Evolutionary conservation across 2,113 vertebrate species (phyloP).

Genomic region (Cardinalis cardinalis): DNA sequence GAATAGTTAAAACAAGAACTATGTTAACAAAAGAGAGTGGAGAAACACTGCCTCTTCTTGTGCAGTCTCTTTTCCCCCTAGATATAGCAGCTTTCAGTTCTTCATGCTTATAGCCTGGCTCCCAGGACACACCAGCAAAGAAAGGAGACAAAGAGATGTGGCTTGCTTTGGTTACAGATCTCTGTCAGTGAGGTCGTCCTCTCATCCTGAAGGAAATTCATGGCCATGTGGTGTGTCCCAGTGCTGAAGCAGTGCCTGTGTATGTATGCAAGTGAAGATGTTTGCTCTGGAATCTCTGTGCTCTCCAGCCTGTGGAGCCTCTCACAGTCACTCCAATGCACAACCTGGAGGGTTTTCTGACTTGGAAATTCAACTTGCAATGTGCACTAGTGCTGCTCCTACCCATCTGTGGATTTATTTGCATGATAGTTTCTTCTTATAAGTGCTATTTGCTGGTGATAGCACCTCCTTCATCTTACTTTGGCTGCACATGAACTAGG

Average conservation of each 20-base stretch:
- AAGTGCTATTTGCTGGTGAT: not conserved
- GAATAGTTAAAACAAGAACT: not conserved
- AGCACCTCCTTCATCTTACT: not conserved
- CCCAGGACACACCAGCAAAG: not conserved
- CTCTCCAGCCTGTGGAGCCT: not conserved
- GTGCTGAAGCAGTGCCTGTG: fast-evolving
- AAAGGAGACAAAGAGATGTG: not conserved
- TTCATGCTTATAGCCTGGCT: not conserved
- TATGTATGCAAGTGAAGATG: not conserved
- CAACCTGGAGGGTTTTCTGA: not conserved
- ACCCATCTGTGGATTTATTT: not conserved
- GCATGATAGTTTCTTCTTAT: not conserved
- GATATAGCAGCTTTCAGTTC: not conserved
- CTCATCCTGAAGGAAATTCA: not conserved
- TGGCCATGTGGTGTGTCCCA: not conserved
- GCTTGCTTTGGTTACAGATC: not conserved
- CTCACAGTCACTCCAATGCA: not conserved
- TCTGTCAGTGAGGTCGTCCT: not conserved
- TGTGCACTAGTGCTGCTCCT: not conserved
- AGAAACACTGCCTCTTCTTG: not conserved
- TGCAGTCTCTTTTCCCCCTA: not conserved
- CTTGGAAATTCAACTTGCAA: not conserved
- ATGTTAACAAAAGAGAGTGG: not conserved
- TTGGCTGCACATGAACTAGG: not conserved
- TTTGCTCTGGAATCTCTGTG: not conserved